Evolutionary conservation across 2,113 vertebrate species (phyloP).

Genomic region (Prietella phreatophila): DNA sequence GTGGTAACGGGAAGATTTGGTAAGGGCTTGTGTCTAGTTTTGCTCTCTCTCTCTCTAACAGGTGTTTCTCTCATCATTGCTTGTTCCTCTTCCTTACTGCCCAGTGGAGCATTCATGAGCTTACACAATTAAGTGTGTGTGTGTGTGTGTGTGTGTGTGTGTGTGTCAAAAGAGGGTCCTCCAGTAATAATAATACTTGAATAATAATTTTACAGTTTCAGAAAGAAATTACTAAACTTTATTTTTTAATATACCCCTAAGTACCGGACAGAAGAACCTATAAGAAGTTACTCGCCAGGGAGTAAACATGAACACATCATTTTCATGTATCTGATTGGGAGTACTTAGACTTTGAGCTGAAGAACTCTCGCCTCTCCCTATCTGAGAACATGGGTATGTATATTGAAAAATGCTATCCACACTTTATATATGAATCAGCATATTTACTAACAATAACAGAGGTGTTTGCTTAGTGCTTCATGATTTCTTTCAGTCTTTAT

Average conservation of each 20-base stretch:
- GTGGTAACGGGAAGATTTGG: not conserved
- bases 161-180: not conserved
- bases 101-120: not conserved
- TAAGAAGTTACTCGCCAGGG: not conserved
- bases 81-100: not conserved
- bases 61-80: not conserved
- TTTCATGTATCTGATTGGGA: not conserved
- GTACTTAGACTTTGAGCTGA: not conserved
- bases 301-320: not conserved
- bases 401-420: not conserved
- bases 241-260: not conserved
- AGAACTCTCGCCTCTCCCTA: not conserved
- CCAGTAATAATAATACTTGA: not conserved
- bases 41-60: not conserved
- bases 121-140: not conserved
- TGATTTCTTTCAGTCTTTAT: not conserved
- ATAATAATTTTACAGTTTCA: not conserved
- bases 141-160: not conserved
- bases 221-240: too few relatives aligned
- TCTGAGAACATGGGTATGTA: not conserved
- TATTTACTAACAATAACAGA: too few relatives aligned
- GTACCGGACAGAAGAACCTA: not conserved
- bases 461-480: not conserved
- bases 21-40: not conserved
- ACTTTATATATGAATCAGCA: not conserved